phyloP scores from a whole-genome alignment of 2,113 vertebrate species.

The Myrmecobius fasciatus region DNA sequence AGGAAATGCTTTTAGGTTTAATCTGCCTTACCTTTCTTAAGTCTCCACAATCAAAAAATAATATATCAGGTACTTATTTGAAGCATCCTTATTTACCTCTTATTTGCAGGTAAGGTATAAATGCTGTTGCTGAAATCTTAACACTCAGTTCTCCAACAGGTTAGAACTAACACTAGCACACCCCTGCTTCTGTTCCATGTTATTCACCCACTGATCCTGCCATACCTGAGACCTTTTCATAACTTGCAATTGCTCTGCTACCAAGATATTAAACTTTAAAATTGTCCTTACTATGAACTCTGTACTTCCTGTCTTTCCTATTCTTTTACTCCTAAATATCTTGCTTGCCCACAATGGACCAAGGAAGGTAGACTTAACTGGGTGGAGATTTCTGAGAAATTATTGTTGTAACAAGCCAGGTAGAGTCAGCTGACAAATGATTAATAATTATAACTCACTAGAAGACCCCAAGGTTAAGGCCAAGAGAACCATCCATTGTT shows the following conservation, averaged over 20 bases:
- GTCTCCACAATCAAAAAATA: not conserved
- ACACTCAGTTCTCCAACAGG: not conserved
- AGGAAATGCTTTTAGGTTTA: not conserved
- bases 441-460: not conserved
- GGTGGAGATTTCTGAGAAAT: not conserved
- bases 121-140: not conserved
- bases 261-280: not conserved
- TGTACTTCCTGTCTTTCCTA: not conserved
- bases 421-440: not conserved
- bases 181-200: slow-evolving; percentile 21
- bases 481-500: not conserved
- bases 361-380: not conserved
- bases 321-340: not conserved
- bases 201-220: not conserved
- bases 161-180: not conserved
- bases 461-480: not conserved
- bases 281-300: not conserved
- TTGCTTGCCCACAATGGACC: not conserved
- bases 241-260: not conserved
- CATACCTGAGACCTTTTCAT: not conserved
- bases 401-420: not conserved
- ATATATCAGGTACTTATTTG: not conserved
- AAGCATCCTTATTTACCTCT: not conserved
- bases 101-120: not conserved
- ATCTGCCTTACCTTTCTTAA: not conserved